Evolutionary conservation across 2,888 invertebrate genomes (phyloP), one percentile per base, ranked within the genome.

Genomic region (Lasioglossum lativentre): DNA sequence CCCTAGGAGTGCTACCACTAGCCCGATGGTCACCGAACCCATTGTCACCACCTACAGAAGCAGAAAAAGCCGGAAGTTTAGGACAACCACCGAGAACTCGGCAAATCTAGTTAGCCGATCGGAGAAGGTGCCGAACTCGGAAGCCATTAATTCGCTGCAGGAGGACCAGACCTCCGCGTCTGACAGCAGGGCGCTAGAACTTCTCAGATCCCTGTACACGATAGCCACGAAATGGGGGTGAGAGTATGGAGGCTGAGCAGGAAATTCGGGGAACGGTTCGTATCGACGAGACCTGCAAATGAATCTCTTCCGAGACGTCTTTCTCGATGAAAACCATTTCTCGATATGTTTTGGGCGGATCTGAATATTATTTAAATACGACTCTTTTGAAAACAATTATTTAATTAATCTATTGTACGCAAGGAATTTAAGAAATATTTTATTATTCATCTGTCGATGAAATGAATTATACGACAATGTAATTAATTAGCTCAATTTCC

Each of bases 181-280:
- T 23, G 98, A 98, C 92, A 97, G 97, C 38, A 96, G 98, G 94
- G 98, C 98, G 23, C 95, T 98, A 91, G 98, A 98, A 95, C 95
- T 98, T 90, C 96, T 98, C 93, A 97, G 97, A 95, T 98, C 98
- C 87, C 96, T 98, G 82, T 98, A 98, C 95, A 97, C 97, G 87
- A 97, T 98, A 94, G 98, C 98, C 81, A 97, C 98, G 34, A 97
- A 97, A 95, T 98, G 98, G 96, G 98, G 98, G 92, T 96, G 96
- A 95, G 75, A n/a, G n/a, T 56, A 23, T 27, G 14, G 30, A 56
- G 38, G 14, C 40, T 45, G 63, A 75, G 40, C 52, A 71, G 72
- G 77, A 56, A 14, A 27, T 72, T 38, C 27, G 73, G 27, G 76
- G 76, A 75, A 47, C 12, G 74, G 66, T 75, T 73, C 56, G 47